A percentile compares a stretch with the other conserved stretches of the same genome.
phyloP scores from a whole-genome alignment of 2,113 vertebrate species.

The Aix galericulata region DNA sequence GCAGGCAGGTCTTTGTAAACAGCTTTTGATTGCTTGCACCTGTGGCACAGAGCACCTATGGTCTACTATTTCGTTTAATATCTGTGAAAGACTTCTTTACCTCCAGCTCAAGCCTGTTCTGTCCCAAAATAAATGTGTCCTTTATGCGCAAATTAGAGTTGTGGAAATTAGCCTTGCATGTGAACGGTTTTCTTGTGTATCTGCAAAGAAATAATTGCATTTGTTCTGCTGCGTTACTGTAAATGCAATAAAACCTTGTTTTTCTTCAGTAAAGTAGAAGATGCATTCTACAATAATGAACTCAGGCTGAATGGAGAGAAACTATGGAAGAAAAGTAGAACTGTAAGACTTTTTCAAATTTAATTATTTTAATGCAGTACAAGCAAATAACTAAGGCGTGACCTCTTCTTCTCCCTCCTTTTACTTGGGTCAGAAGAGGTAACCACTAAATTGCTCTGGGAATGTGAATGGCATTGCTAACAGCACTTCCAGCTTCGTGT shows the following conservation, averaged over 20 bases:
- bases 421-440: not conserved
- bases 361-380: not conserved
- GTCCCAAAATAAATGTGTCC: not conserved
- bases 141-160: not conserved
- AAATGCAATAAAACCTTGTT: conserved; percentile 54
- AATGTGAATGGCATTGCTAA: conserved; percentile 1
- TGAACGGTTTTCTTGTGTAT: not conserved
- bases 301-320: conserved; percentile 93
- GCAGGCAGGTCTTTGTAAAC: not conserved
- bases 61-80: not conserved
- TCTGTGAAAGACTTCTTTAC: not conserved
- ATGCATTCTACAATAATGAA: conserved; percentile 91
- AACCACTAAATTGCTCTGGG: not conserved
- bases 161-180: not conserved
- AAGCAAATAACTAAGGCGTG: not conserved
- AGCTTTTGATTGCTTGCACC: not conserved
- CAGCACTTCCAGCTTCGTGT: not conserved
- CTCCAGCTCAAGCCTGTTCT: not conserved
- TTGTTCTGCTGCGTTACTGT: not conserved
- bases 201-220: not conserved
- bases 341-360: conserved; percentile 77
- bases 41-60: not conserved
- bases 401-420: not conserved
- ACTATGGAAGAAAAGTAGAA: conserved; percentile 96
- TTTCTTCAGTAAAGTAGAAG: conserved; percentile 91